Conservation (phyloP, 2,113 vertebrate genomes). For the Pseudonaja textilis region DNA sequence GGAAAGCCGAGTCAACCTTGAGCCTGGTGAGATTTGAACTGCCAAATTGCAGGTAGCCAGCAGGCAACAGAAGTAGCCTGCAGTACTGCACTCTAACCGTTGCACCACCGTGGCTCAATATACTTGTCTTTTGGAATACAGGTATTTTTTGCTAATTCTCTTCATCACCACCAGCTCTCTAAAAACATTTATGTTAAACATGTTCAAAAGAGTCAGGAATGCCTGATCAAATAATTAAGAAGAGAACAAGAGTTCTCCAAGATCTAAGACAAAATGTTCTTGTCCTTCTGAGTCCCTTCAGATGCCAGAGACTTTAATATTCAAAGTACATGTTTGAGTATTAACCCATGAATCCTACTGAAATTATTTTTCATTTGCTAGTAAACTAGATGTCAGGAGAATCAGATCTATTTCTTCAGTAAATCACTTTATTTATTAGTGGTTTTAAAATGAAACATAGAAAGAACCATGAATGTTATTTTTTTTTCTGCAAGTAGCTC, state of each 20-base stretch:
- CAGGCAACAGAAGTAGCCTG: too few species aligned
- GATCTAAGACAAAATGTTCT: background rate
- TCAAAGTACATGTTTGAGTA: background rate
- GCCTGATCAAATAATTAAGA: background rate
- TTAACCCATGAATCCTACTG: background rate
- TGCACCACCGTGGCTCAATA: too few species aligned
- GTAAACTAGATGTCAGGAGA: background rate
- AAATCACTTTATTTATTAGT: background rate
- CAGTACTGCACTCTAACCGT: too few species aligned
- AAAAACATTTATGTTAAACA: background rate
- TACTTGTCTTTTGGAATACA: background rate
- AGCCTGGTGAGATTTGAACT: too few species aligned
- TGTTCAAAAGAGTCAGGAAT: background rate
- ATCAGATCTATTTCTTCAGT: background rate
- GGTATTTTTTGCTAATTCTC: background rate
- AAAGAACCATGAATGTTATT: background rate
- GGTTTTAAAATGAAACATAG: background rate
- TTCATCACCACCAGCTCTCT: too few species aligned
- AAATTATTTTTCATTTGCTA: slow-evolving; percentile 3
- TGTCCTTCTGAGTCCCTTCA: background rate
- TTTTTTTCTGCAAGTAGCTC: background rate
- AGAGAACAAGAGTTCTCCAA: background rate
- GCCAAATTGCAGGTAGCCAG: too few species aligned
- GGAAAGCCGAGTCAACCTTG: too few species aligned
- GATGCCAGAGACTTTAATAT: background rate